Evolutionary conservation across 2,888 invertebrate species (phyloP), one percentile per base, ranked within the genome.

Genomic region (Lithosia quadra): DNA sequence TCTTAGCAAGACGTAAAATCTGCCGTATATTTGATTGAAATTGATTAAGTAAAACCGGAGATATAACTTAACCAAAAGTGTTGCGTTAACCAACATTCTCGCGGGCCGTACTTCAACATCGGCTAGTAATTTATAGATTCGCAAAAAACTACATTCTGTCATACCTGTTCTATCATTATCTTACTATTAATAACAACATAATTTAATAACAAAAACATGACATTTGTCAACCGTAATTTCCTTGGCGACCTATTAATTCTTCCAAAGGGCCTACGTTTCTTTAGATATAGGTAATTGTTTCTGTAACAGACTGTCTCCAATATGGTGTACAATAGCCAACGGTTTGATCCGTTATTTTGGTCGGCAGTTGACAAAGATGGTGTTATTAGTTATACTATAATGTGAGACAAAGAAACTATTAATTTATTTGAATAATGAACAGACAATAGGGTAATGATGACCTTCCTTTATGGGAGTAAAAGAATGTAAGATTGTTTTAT

Each of bases 231-330:
- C 60, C 21, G 53, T 57, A 63, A 63, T 58, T 65, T 62, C 0
- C 56, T 70, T 61, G 59, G 66, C 53, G 73, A 70, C 68, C 76
- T 82, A 84, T 81, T 85, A 83, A 80, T 82, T 81, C 64, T 66
- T 63, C 73, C 73, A 56, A 59, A 62, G 60, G 34, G 39, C 10
- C 65, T 67, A 64, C 57, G 66, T 63, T 65, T 64, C 64, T 78
- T 81, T 77, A 73, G 75, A 74, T 72, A 74, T 84, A n/a, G n/a
- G n/a, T n/a, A 78, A 85, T 85, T 84, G 80, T 81, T 76, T 67
- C 72, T 69, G 80, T 85, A 85, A 84, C n/a, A n/a, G n/a, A n/a
- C 85, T 84, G 85, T 85, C 77, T 78, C 62, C 60, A 61, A 33
- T 34, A 28, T 63, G 36, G 28, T 62, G 28, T 43, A 75, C 68